Conservation (phyloP, 2,797 vertebrate species). For the Lagodon rhomboides region DNA sequence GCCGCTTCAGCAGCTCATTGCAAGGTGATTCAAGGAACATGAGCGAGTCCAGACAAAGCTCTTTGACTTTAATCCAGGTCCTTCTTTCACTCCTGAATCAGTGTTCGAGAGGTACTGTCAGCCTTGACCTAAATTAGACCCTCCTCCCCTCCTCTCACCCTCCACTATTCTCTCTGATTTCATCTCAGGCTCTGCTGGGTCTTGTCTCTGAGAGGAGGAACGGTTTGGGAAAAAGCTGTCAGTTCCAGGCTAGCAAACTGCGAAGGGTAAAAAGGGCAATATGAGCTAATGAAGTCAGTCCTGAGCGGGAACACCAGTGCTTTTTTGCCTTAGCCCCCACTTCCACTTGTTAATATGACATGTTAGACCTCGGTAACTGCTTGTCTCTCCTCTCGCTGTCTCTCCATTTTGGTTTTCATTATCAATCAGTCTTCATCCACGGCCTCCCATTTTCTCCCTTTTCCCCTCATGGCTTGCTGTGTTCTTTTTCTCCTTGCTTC, state of each 20-base stretch:
- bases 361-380: slow-evolving; percentile 53
- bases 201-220: slow-evolving; percentile 54
- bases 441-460: slow-evolving; percentile 23
- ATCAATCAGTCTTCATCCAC: slow-evolving; percentile 56
- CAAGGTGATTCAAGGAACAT: slow-evolving; percentile 54
- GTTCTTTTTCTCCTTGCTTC: slow-evolving; percentile 32
- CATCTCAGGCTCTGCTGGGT: slow-evolving; percentile 61
- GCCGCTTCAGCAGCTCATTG: slow-evolving; percentile 27
- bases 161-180: slow-evolving; percentile 58
- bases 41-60: slow-evolving; percentile 32
- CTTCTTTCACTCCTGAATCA: slow-evolving; percentile 35
- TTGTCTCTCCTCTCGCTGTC: slow-evolving; percentile 28
- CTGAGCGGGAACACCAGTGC: slow-evolving; percentile 55
- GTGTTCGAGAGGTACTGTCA: slow-evolving; percentile 54
- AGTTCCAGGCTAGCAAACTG: slow-evolving; percentile 54
- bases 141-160: slow-evolving; percentile 2
- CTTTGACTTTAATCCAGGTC: slow-evolving; percentile 46
- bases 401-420: slow-evolving; percentile 52
- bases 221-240: slow-evolving; percentile 59
- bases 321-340: slow-evolving; percentile 37
- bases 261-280: slow-evolving; percentile 62
- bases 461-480: slow-evolving; percentile 15
- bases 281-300: slow-evolving; percentile 70
- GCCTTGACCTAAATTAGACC: slow-evolving; percentile 72
- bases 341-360: slow-evolving; percentile 71